Conservation (phyloP, 1,140 invertebrate species). For the Musca vetustissima region DNA sequence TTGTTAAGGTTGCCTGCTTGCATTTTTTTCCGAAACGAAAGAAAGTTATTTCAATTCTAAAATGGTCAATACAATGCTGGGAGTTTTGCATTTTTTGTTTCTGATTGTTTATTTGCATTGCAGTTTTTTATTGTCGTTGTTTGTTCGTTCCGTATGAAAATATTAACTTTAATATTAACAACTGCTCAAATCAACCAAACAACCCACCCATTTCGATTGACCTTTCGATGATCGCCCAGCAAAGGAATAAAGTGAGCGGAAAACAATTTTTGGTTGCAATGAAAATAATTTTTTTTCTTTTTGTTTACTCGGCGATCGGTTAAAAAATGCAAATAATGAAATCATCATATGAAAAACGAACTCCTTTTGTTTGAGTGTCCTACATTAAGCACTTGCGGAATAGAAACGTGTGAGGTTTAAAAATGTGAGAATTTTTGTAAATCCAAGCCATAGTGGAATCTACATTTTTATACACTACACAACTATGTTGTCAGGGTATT, state of each 20-base stretch:
- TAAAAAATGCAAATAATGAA: no score
- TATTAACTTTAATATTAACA: slow-evolving; percentile 23
- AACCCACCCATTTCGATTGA: slow-evolving; percentile 22
- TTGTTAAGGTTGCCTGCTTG: background rate
- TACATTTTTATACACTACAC: no score
- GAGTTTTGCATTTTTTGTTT: no score
- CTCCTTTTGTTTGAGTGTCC: background rate
- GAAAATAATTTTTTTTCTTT: background rate
- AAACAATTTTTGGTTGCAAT: background rate
- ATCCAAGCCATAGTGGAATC: no score
- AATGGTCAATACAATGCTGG: background rate
- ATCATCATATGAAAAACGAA: no score
- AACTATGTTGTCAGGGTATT: no score
- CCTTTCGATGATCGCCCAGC: background rate
- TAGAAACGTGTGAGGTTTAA: background rate
- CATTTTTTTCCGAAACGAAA: no score
- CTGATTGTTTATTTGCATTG: no score
- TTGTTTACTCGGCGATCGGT: no score
- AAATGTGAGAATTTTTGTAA: no score
- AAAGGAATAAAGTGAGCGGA: background rate
- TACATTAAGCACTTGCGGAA: slow-evolving; percentile 11
- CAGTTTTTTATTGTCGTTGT: no score
- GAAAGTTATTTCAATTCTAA: slow-evolving; percentile 23
- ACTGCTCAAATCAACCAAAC: background rate
- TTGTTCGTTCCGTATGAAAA: slow-evolving; percentile 9